Evolutionary conservation across 2,797 vertebrate species (phyloP).

Genomic region (Acrossocheilus fasciatus): DNA sequence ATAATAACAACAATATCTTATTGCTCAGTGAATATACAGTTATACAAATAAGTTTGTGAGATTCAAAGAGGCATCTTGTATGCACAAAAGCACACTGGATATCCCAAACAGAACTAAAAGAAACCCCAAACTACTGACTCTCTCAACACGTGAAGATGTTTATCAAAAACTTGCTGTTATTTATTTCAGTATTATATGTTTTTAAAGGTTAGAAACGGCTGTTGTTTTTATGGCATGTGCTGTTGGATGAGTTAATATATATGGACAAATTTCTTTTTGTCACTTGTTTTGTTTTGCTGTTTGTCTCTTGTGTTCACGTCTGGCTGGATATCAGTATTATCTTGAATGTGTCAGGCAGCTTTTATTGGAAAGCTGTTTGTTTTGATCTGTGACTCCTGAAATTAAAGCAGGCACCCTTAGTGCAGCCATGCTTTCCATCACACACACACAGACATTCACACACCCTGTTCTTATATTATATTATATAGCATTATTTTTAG

Average conservation of each 20-base stretch:
- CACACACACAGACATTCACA: neutral
- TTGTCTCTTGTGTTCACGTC: neutral
- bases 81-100: conserved; percentile 77
- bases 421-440: neutral
- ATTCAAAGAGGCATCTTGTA: conserved; percentile 41
- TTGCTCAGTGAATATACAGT: neutral
- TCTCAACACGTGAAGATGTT: conserved; percentile 57
- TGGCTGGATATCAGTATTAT: conserved; percentile 31
- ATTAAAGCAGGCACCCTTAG: neutral
- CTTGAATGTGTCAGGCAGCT: conserved; percentile 27
- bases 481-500: neutral
- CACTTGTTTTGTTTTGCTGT: neutral
- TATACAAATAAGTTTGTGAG: neutral
- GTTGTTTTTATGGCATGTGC: conserved; percentile 22
- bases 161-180: conserved; percentile 56
- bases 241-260: conserved; percentile 19
- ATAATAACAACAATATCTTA: neutral
- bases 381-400: conserved; percentile 7
- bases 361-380: conserved; percentile 13
- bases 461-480: neutral
- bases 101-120: conserved; percentile 45
- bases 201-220: conserved; percentile 5
- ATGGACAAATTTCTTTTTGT: neutral
- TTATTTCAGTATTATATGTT: conserved; percentile 71
- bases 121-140: conserved; percentile 18